A percentile compares a stretch with the other conserved stretches of the same genome.
Conservation (phyloP, 2,797 vertebrate species). For the Cephalopachus bancanus region DNA sequence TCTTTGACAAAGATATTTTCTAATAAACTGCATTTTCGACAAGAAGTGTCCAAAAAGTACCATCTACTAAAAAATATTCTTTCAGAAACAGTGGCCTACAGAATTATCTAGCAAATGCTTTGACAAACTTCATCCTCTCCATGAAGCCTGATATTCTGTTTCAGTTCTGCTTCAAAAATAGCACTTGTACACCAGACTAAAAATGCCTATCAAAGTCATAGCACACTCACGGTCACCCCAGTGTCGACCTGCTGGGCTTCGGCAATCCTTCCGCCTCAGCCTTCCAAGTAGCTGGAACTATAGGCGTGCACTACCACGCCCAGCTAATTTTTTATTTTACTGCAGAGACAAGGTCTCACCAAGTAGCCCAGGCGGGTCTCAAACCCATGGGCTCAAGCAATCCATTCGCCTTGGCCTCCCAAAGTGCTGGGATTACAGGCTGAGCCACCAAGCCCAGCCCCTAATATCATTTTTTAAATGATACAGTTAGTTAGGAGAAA, state of each 20-base stretch:
- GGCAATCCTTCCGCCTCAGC: no score
- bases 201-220: not conserved
- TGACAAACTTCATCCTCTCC: not conserved
- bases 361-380: no score
- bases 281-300: no score
- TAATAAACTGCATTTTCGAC: not conserved
- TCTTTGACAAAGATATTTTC: constrained; percentile 21
- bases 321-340: no score
- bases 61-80: constrained; percentile 20
- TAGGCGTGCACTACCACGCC: no score
- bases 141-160: not conserved
- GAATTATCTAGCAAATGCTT: not conserved
- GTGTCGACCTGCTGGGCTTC: no score
- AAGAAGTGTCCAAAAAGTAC: not conserved
- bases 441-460: no score
- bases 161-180: not conserved
- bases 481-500: not conserved
- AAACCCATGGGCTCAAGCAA: no score
- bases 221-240: no score
- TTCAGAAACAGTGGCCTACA: not conserved
- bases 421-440: no score
- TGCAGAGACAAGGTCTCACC: no score
- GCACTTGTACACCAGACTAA: not conserved
- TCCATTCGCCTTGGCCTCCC: no score
- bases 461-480: not conserved